Evolutionary conservation across 2,113 vertebrate species (phyloP).

Genomic region (Piprites chloris): DNA sequence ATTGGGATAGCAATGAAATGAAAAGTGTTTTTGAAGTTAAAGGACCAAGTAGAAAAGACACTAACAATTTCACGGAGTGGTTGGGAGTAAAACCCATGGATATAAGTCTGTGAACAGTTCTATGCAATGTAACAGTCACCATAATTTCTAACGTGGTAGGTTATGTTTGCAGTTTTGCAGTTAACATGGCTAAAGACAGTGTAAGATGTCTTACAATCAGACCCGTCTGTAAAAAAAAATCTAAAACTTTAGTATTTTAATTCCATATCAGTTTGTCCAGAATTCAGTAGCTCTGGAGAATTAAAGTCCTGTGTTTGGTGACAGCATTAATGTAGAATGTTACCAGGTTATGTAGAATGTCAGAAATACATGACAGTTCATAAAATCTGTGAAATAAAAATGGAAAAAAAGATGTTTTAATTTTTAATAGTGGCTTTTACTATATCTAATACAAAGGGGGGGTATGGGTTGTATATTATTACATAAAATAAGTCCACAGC

Average conservation of each 20-base stretch:
- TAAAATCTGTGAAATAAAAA: not conserved
- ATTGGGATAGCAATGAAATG: not conserved
- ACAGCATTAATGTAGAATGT: not conserved
- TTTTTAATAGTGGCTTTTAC: not conserved
- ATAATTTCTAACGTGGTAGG: not conserved
- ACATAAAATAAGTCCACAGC: not conserved
- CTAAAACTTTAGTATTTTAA: not conserved
- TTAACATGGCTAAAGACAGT: not conserved
- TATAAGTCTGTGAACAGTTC: not conserved
- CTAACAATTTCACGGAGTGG: not conserved
- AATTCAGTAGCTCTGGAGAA: not conserved
- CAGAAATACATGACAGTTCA: not conserved
- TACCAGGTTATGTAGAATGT: not conserved
- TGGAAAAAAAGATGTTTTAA: not conserved
- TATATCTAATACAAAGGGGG: rapidly evolving
- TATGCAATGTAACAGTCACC: not conserved
- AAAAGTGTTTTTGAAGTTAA: not conserved
- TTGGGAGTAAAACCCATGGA: not conserved
- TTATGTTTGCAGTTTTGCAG: not conserved
- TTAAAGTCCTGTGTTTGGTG: not conserved
- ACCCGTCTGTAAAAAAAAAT: not conserved
- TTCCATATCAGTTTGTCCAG: not conserved
- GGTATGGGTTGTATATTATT: rapidly evolving
- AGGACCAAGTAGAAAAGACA: not conserved
- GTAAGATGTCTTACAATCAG: not conserved